Conservation (phyloP, 2,888 invertebrate species). For the Chrysolina oricalcia region DNA sequence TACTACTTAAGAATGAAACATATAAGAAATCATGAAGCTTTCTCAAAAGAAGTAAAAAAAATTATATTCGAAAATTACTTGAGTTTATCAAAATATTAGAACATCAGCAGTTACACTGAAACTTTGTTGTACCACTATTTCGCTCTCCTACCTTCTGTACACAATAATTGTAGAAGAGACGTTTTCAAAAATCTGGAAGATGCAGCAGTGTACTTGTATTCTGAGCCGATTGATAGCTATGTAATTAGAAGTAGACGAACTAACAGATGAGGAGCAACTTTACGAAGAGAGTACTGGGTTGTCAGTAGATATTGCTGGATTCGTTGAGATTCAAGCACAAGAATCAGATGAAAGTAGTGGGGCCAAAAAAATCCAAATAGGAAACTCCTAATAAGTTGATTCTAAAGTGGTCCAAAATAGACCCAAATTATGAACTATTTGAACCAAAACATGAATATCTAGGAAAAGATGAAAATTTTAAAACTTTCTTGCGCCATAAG, state of each 20-base stretch:
- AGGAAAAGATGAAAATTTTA: conserved; percentile 11
- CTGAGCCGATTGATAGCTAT: conserved; percentile 51
- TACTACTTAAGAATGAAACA: no score
- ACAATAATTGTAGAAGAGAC: conserved; percentile 18
- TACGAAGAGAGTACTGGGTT: conserved; percentile 47
- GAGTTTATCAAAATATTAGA: no score
- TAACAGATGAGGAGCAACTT: conserved; percentile 48
- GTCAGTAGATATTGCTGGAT: no score
- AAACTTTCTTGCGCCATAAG: not conserved
- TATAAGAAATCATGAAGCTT: no score
- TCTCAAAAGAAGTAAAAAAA: no score
- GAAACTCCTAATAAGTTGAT: conserved; percentile 12
- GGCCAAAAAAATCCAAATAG: conserved; percentile 9
- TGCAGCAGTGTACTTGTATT: conserved; percentile 47
- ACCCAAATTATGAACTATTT: no score
- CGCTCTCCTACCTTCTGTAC: no score
- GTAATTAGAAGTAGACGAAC: conserved; percentile 52
- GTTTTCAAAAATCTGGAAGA: conserved; percentile 39
- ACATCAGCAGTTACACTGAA: no score
- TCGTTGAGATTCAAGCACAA: conserved; percentile 11
- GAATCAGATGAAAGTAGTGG: conserved; percentile 8
- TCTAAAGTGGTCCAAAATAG: no score
- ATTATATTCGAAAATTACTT: no score
- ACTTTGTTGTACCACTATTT: no score
- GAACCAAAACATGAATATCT: conserved; percentile 12